Base-by-base conservation (phyloP, 1,140 invertebrate genomes). In the Rhizoglyphus robini region DNA sequence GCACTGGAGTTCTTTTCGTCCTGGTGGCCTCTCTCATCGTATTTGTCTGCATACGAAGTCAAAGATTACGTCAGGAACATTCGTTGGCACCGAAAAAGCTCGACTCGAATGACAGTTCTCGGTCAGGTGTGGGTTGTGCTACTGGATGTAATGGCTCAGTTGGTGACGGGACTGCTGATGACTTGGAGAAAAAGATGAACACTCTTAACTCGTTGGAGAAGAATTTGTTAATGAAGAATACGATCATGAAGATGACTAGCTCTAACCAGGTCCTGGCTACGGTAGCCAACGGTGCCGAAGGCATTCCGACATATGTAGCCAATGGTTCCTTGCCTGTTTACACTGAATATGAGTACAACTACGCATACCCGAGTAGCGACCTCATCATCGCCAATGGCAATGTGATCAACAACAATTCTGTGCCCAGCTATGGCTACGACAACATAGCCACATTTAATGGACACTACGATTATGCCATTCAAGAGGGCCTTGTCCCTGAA, bases 1-100 rank as follows among this genome's bases (percentile, higher is more conserved):
- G 82, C 18, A 82, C 81, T 0, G 82, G 83, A n/a, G 79, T 84
- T 63, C 75, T 84, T 1, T 60, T 60, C 27, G 30, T 60, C 13
- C 27, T 60, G 58, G 15, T 60, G 23, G 27, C 58, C 15, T 60
- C 58, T 29, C 27, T 60, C 2, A 3, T 60, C 2, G 27, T 60
- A n/a, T 60, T 60, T 60, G 27, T 27, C 27, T 60, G 58, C 29
- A 60, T 60, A 2, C 3, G 58, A 4, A 29, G 15, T n/a, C 58
- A 60, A 60, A 29, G 58, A n/a, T 46, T 60, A 3, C 1, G 1
- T 2, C 15, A 34, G 13, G 29, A 32, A 20, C 58, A 60, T 46
- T 60, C 58, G n/a, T 46, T 60, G 29, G 27, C 58, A 27, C 30
- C 30, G n/a, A 60, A 60, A 46, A 60, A 60, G 29, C 29, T 60